phyloP scores from a whole-genome alignment of 1,140 invertebrate species.

The Anadara kagoshimensis region DNA sequence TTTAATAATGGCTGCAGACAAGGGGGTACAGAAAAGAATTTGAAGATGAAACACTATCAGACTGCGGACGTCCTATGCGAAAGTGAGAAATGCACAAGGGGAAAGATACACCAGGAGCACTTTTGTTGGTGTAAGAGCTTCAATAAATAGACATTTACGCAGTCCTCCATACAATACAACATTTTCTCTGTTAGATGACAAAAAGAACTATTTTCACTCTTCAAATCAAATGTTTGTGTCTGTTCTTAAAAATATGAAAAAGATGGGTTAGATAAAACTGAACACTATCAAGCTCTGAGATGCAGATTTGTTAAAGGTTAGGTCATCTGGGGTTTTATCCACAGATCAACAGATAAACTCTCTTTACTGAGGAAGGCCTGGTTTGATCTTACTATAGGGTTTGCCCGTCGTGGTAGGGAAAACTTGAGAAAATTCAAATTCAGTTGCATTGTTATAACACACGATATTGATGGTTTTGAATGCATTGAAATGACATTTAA shows the following conservation, averaged over 20 bases:
- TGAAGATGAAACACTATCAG: too few relatives aligned
- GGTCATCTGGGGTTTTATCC: background rate
- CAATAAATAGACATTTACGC: slow-evolving; percentile 16
- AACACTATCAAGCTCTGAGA: slow-evolving; percentile 15
- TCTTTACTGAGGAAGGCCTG: slow-evolving; percentile 18
- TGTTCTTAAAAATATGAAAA: background rate
- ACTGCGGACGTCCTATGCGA: slow-evolving; percentile 10
- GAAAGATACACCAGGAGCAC: slow-evolving; percentile 12
- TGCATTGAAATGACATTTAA: slow-evolving; percentile 9
- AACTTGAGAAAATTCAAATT: background rate
- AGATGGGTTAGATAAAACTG: slow-evolving; percentile 14
- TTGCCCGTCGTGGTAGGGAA: slow-evolving; percentile 18
- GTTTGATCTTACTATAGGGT: slow-evolving; percentile 28
- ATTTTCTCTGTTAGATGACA: slow-evolving; percentile 1
- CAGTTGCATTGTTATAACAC: background rate
- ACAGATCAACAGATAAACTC: background rate
- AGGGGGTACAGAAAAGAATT: too few relatives aligned
- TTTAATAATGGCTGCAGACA: too few relatives aligned
- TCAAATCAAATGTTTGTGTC: too few relatives aligned
- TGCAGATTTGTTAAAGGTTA: slow-evolving; percentile 5
- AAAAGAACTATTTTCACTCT: slow-evolving; percentile 10
- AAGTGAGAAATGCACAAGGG: slow-evolving; percentile 13
- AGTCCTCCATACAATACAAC: slow-evolving; percentile 6
- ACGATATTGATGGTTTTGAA: background rate
- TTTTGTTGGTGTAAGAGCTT: slow-evolving; percentile 8